Evolutionary conservation across 2,113 vertebrate species (phyloP).

Genomic region (Cryptomyrus ogoouensis): DNA sequence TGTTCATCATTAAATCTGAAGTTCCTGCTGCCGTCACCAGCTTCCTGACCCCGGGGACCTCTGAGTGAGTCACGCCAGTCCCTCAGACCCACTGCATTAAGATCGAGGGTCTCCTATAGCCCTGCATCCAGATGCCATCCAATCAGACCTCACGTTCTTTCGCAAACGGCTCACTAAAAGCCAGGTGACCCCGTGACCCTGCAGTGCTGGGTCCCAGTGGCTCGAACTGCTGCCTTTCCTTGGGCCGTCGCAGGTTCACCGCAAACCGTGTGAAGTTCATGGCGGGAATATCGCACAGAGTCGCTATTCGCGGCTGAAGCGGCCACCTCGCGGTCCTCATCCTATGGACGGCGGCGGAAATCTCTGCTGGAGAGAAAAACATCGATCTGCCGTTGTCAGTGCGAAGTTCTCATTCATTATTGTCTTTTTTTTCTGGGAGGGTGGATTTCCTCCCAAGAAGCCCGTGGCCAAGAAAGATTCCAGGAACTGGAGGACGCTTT

Average conservation of each 20-base stretch:
- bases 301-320: slow-evolving; percentile 9
- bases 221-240: neutral
- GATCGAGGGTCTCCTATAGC: neutral
- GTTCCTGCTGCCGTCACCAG: slow-evolving; percentile 77
- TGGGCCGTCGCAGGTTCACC: neutral
- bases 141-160: neutral
- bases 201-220: neutral
- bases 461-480: slow-evolving; percentile 25
- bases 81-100: slow-evolving; percentile 16
- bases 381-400: slow-evolving; percentile 40
- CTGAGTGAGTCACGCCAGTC: slow-evolving; percentile 64
- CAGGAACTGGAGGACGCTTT: slow-evolving; percentile 50
- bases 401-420: slow-evolving; percentile 28
- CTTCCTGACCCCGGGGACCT: slow-evolving; percentile 60
- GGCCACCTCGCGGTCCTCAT: slow-evolving; percentile 18
- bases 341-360: slow-evolving; percentile 35
- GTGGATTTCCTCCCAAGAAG: slow-evolving; percentile 16
- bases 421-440: neutral
- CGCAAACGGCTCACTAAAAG: neutral
- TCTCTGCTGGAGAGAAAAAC: slow-evolving; percentile 33
- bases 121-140: neutral
- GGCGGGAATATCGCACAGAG: slow-evolving; percentile 16
- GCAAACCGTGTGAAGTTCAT: neutral
- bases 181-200: neutral
- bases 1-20: slow-evolving; percentile 89